Evolutionary conservation across 2,113 vertebrate genomes (phyloP).

Genomic region (Pavo muticus): DNA sequence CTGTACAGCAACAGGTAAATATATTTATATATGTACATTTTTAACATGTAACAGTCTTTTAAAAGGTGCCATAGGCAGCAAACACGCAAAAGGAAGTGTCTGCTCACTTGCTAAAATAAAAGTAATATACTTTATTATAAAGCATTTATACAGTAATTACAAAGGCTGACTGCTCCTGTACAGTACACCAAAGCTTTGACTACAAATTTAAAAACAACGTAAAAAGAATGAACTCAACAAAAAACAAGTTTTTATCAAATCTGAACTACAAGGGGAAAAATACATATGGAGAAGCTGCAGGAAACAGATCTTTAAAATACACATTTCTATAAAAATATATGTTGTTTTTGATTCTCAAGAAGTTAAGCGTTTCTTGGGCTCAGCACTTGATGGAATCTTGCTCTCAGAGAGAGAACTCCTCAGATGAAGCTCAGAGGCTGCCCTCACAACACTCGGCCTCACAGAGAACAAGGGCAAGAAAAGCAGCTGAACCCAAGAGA

Average conservation of each 20-base stretch:
- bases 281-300: slow-evolving; percentile 41
- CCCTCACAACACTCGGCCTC: slow-evolving; percentile 43
- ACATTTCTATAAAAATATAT: slow-evolving; percentile 79
- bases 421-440: slow-evolving; percentile 38
- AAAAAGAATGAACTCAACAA: slow-evolving; percentile 69
- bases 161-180: slow-evolving; percentile 80
- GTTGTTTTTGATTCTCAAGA: slow-evolving; percentile 64
- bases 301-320: slow-evolving; percentile 59
- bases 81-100: slow-evolving; percentile 82
- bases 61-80: slow-evolving; percentile 83
- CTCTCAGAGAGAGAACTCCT: slow-evolving; percentile 44
- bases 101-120: slow-evolving; percentile 83
- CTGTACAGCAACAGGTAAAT: slow-evolving; percentile 85
- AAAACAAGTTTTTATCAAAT: slow-evolving; percentile 68
- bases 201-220: slow-evolving; percentile 73
- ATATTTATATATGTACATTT: slow-evolving; percentile 79
- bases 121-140: slow-evolving; percentile 84
- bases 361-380: slow-evolving; percentile 62
- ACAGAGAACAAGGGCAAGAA: slow-evolving; percentile 39
- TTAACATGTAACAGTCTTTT: slow-evolving; percentile 85
- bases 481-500: slow-evolving; percentile 69
- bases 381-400: slow-evolving; percentile 62
- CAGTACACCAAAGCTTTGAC: slow-evolving; percentile 75
- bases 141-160: slow-evolving; percentile 86
- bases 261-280: slow-evolving; percentile 22